Evolutionary conservation across 2,113 vertebrate species (phyloP).

Genomic region (Propithecus coquereli): DNA sequence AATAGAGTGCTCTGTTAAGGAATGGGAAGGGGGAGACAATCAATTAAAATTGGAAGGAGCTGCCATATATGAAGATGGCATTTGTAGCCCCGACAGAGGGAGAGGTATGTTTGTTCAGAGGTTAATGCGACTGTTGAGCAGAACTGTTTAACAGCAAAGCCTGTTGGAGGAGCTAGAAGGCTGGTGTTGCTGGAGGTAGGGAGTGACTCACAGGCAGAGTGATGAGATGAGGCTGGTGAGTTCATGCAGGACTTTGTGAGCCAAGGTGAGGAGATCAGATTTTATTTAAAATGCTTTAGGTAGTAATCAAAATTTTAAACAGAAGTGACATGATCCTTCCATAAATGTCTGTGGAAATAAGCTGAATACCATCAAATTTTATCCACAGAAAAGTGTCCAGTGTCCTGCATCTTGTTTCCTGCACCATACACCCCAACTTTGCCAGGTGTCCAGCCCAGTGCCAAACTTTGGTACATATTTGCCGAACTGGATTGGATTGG

Average conservation of each 20-base stretch:
- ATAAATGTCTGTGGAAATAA: not conserved
- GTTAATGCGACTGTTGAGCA: not conserved
- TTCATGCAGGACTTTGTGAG: not conserved
- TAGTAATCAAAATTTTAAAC: constrained; percentile 23
- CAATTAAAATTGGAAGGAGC: not conserved
- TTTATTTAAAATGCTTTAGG: constrained; percentile 37
- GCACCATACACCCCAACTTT: not conserved
- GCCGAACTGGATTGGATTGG: not conserved
- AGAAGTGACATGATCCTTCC: not conserved
- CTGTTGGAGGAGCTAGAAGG: constrained; percentile 11
- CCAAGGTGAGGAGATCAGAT: not conserved
- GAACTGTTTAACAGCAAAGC: not conserved
- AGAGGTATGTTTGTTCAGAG: not conserved
- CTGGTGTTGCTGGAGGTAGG: not conserved
- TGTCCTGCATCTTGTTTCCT: not conserved
- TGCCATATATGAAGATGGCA: not conserved
- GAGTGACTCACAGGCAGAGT: constrained; percentile 46
- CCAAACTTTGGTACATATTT: not conserved
- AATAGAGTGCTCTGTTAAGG: not conserved
- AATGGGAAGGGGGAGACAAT: not conserved
- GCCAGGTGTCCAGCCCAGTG: not conserved
- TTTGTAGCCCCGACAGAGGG: not conserved
- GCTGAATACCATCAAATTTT: not conserved
- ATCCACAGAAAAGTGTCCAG: not conserved
- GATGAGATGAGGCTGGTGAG: constrained; percentile 13